Percentiles rank a stretch among this genome's conserved stretches.
Evolutionary conservation across 2,113 vertebrate species (phyloP).

Genomic region (Plecturocebus donacophilus): DNA sequence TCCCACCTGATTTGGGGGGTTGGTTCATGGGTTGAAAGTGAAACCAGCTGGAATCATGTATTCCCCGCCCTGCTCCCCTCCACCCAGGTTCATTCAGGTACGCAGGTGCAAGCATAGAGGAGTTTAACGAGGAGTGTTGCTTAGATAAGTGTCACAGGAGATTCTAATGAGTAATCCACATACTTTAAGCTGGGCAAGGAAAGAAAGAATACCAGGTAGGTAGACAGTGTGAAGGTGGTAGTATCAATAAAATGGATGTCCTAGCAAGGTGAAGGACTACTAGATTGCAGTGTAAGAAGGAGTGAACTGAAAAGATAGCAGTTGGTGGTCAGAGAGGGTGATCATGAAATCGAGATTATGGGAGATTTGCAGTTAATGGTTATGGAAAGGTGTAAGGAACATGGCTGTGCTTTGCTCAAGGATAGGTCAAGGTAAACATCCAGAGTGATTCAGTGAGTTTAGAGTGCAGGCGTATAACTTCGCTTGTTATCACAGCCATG

Average conservation of each 20-base stretch:
- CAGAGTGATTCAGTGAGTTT: too few relatives aligned
- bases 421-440: too few relatives aligned
- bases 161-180: not conserved
- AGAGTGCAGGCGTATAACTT: too few relatives aligned
- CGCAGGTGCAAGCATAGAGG: not conserved
- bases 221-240: not conserved
- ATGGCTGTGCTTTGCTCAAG: too few relatives aligned
- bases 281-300: not conserved
- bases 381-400: not conserved
- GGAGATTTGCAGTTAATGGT: not conserved
- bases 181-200: not conserved
- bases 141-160: not conserved
- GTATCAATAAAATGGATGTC: not conserved
- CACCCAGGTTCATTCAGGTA: not conserved
- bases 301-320: not conserved
- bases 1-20: not conserved
- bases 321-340: not conserved
- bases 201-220: not conserved
- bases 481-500: too few relatives aligned
- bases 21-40: not conserved
- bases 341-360: not conserved
- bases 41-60: not conserved
- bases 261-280: not conserved
- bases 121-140: not conserved
- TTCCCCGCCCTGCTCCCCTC: accelerated